phyloP scores from a whole-genome alignment of 2,797 vertebrate species.

The Molossus molossus region DNA sequence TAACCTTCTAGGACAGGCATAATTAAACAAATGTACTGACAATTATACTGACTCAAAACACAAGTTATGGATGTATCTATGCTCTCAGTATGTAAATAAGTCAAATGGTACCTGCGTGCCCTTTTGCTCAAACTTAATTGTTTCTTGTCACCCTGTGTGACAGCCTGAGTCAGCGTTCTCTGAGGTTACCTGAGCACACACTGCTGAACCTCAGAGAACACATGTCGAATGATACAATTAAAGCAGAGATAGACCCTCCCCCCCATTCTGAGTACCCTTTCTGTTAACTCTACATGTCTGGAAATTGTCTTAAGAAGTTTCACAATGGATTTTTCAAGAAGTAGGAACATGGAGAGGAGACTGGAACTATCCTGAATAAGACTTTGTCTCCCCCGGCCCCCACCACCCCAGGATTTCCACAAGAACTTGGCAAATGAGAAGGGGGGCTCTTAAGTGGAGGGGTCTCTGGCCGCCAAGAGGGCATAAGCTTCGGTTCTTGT shows the following conservation, averaged over 20 bases:
- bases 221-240: not conserved
- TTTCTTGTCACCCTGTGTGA: not conserved
- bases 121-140: not conserved
- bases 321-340: not conserved
- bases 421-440: not conserved
- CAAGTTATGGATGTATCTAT: not conserved
- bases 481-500: not conserved
- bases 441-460: not conserved
- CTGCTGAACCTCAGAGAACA: not conserved
- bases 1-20: not conserved
- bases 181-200: not conserved
- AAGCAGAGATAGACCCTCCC: not conserved
- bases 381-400: not conserved
- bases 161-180: not conserved
- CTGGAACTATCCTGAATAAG: fast-evolving
- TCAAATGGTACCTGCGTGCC: not conserved
- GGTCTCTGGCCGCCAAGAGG: not conserved
- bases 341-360: not conserved
- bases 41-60: not conserved
- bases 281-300: not conserved
- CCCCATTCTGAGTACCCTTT: not conserved
- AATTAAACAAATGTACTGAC: not conserved
- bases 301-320: not conserved
- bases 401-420: not conserved
- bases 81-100: not conserved